Conservation (phyloP, 2,888 invertebrate species). For the Tetranychus piercei region DNA sequence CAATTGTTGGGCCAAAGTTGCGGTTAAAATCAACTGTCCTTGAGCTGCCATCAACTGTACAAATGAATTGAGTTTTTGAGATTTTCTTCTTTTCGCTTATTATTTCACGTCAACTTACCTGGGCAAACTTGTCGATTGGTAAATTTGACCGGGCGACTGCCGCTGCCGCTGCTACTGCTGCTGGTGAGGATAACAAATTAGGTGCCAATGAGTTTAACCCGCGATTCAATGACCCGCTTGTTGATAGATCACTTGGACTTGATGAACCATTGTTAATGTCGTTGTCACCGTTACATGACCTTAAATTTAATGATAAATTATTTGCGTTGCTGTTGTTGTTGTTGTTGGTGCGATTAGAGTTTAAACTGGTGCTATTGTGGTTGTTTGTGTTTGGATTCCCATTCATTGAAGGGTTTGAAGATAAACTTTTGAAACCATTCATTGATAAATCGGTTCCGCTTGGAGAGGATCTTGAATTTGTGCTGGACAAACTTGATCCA, state of each 20-base stretch:
- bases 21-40: conserved; percentile 32
- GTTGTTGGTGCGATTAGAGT: background rate
- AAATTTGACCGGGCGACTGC: background rate
- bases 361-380: background rate
- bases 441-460: background rate
- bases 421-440: background rate
- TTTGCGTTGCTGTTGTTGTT: background rate
- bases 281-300: background rate
- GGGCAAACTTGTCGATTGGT: conserved; percentile 5
- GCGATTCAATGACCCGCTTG: background rate
- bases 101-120: too few relatives aligned
- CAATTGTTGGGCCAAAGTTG: conserved; percentile 32
- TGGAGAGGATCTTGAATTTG: background rate
- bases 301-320: background rate
- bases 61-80: too few relatives aligned
- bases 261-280: background rate
- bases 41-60: conserved; percentile 30
- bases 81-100: too few relatives aligned
- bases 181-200: background rate
- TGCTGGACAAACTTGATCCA: background rate
- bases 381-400: background rate
- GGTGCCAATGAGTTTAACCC: background rate
- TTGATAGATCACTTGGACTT: background rate
- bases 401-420: background rate
- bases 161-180: conserved; percentile 1